These are phyloP conservation scores for Syrista parreyssii DNA, from an alignment of 2,888 invertebrate species.

Conservation along the genomic window DNA sequence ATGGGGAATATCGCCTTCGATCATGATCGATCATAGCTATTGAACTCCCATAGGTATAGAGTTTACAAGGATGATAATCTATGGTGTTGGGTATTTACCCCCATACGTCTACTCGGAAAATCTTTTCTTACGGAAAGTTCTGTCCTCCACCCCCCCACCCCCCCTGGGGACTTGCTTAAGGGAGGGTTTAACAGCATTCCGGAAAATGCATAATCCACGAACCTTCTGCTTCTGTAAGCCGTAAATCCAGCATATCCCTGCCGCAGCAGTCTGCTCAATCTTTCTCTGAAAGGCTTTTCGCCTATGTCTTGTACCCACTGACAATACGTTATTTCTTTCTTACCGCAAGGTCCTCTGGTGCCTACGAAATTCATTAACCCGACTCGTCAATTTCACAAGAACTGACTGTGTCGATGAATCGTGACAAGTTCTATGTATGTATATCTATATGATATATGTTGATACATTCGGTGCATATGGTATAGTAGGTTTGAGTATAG, in stretches of 20 bases:
- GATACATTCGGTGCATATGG: background rate
- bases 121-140: background rate
- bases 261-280: background rate
- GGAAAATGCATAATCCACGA: conserved; percentile 54
- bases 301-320: background rate
- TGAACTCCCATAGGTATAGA: background rate
- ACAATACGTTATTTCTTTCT: background rate
- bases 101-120: background rate
- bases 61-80: background rate
- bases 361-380: background rate
- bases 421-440: background rate
- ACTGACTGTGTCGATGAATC: background rate
- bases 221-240: conserved; percentile 17
- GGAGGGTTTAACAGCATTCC: conserved; percentile 50
- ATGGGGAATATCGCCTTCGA: background rate
- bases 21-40: background rate
- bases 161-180: conserved; percentile 44
- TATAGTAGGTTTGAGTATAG: too few species aligned
- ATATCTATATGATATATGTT: background rate
- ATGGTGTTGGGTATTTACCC: background rate
- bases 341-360: background rate
- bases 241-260: background rate
- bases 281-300: background rate
- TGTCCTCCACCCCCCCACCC: too few species aligned
- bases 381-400: background rate